These are phyloP conservation scores for Chaetodon trifasciatus DNA, from an alignment of 2,797 vertebrate genomes.

Conservation along the genomic window DNA sequence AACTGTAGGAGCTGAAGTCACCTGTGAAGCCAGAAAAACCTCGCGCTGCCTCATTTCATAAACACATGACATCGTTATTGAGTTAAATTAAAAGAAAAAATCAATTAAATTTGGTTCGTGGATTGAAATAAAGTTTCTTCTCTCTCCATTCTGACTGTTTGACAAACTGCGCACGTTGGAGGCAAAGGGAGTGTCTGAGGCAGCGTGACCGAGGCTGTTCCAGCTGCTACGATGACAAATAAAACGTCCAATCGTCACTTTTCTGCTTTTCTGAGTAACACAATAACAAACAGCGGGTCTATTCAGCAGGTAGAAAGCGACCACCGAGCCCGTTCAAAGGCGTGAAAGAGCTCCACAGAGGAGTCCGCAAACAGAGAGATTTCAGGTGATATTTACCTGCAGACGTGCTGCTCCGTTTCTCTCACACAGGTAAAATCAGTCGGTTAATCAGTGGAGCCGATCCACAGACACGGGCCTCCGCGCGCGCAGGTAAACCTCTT, in stretches of 20 bases:
- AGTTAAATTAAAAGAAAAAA: no score
- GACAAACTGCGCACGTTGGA: slow-evolving; percentile 21
- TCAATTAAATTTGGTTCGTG: no score
- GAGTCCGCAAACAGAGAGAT: not conserved
- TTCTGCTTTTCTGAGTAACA: slow-evolving; percentile 42
- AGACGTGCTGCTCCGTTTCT: slow-evolving; percentile 7
- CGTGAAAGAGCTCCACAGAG: not conserved
- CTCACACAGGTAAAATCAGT: not conserved
- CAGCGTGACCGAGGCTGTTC: not conserved
- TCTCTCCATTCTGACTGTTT: not conserved
- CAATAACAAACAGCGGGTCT: slow-evolving; percentile 39
- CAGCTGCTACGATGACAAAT: not conserved
- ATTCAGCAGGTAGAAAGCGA: slow-evolving; percentile 36
- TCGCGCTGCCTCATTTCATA: no score
- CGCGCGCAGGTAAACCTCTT: slow-evolving; percentile 74
- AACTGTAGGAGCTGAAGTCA: no score
- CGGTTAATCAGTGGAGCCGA: slow-evolving; percentile 5
- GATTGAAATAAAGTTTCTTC: not conserved
- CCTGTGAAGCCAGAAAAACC: no score
- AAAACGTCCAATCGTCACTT: slow-evolving; percentile 11
- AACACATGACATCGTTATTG: no score
- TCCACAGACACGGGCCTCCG: slow-evolving; percentile 34
- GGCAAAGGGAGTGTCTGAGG: slow-evolving; percentile 47
- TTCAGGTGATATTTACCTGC: slow-evolving; percentile 63
- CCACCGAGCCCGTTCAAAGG: not conserved